Conservation (phyloP, 2,113 vertebrate species). For the Dendropsophus ebraccatus region DNA sequence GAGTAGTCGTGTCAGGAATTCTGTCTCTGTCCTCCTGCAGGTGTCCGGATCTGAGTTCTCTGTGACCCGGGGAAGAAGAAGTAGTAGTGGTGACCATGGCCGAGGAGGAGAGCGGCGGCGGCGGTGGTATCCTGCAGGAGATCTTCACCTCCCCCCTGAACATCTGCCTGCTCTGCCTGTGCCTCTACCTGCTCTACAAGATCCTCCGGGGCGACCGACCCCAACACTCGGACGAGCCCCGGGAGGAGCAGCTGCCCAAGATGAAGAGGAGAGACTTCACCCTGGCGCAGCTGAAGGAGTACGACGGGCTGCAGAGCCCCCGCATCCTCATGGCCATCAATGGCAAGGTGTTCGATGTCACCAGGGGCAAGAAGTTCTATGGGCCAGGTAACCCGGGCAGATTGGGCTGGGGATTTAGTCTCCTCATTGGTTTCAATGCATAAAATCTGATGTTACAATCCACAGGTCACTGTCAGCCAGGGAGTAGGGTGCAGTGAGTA, state of each 20-base stretch:
- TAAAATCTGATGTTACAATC: too few relatives aligned
- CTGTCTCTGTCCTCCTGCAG: background rate
- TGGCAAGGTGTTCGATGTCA: constrained; percentile 95
- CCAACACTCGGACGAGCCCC: constrained; percentile 67
- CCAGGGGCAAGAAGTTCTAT: constrained; percentile 90
- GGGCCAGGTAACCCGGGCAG: constrained; percentile 84
- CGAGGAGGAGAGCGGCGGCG: too few relatives aligned
- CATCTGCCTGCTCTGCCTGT: constrained; percentile 87
- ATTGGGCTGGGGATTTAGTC: too few relatives aligned
- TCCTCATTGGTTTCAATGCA: too few relatives aligned
- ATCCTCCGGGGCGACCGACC: constrained; percentile 87
- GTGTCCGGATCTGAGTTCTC: background rate
- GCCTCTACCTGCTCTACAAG: constrained; percentile 89
- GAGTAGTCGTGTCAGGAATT: too few relatives aligned
- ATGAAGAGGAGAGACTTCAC: constrained; percentile 89
- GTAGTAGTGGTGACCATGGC: constrained; percentile 65
- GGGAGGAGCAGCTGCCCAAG: constrained; percentile 74
- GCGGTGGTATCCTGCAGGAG: constrained; percentile 84
- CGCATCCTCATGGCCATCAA: constrained; percentile 94
- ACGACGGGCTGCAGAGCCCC: constrained; percentile 80
- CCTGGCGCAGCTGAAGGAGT: constrained; percentile 80
- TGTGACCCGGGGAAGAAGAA: background rate
- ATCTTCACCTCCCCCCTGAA: constrained; percentile 91
- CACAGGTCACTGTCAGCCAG: too few relatives aligned
- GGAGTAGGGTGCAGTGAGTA: too few relatives aligned